These are phyloP conservation scores for Caenorhabditis sinica DNA, from an alignment of 2,888 invertebrate genomes.

Conservation along the genomic window DNA sequence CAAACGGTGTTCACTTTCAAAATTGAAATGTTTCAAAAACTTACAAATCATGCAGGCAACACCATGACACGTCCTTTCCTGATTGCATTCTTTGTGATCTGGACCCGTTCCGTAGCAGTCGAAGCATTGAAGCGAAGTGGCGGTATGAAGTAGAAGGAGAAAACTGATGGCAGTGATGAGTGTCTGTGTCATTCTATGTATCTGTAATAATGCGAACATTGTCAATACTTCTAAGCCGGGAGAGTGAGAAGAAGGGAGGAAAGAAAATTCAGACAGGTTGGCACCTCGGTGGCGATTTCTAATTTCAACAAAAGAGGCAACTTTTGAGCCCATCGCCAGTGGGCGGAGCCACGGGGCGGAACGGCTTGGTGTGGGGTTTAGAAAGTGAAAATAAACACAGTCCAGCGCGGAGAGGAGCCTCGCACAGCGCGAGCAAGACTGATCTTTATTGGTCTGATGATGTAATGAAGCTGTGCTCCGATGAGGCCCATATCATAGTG, in stretches of 20 bases:
- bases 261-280: constrained; percentile 32
- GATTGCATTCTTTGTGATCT: constrained; percentile 75
- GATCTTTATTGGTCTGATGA: constrained; percentile 65
- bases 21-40: constrained; percentile 22
- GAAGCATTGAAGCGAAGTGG: constrained; percentile 72
- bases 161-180: constrained; percentile 33
- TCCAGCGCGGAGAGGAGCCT: constrained; percentile 52
- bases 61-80: constrained; percentile 75
- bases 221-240: neutral
- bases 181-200: constrained; percentile 37
- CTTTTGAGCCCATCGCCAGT: constrained; percentile 41
- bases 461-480: constrained; percentile 44
- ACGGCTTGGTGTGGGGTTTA: constrained; percentile 46
- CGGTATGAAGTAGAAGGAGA: constrained; percentile 8
- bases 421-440: constrained; percentile 4
- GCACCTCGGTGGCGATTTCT: constrained; percentile 38
- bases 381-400: constrained; percentile 65
- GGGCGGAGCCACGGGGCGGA: constrained; percentile 47
- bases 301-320: constrained; percentile 53
- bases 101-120: constrained; percentile 79
- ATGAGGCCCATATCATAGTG: constrained; percentile 33
- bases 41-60: constrained; percentile 80
- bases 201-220: constrained; percentile 5
- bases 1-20: neutral
- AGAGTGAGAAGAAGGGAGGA: neutral